Percentiles rank a stretch among this genome's conserved stretches.
Conservation (phyloP, 2,113 vertebrate species). For the Parus major region DNA sequence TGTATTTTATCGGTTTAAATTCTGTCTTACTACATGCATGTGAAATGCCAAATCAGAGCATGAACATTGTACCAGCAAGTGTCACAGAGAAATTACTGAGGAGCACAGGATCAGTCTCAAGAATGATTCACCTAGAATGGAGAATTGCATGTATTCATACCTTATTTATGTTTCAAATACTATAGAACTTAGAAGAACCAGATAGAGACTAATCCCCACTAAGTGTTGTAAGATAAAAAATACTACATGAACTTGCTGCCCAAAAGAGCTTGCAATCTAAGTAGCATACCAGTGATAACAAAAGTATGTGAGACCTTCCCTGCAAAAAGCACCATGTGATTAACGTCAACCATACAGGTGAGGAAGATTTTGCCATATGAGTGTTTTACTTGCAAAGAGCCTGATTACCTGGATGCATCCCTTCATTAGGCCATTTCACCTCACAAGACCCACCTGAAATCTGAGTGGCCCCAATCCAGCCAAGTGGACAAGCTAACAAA, state of each 20-base stretch:
- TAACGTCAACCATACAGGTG: neutral
- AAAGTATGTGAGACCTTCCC: neutral
- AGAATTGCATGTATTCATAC: neutral
- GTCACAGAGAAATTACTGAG: neutral
- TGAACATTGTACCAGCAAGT: neutral
- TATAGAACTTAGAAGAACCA: neutral
- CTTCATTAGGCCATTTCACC: neutral
- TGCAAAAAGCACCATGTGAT: neutral
- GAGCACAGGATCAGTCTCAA: neutral
- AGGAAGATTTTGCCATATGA: neutral
- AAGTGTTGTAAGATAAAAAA: neutral
- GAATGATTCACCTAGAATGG: neutral
- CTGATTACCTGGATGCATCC: neutral
- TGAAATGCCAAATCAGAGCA: neutral
- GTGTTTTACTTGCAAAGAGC: neutral
- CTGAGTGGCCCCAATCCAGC: neutral
- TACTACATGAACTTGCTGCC: neutral
- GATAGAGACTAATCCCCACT: neutral
- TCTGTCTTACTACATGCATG: neutral
- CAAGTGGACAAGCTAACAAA: neutral
- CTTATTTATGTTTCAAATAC: neutral
- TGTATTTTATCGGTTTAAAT: neutral
- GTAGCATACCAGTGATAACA: neutral
- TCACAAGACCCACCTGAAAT: neutral
- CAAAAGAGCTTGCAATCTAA: neutral